These are phyloP conservation scores for Hydropotes inermis DNA, from an alignment of 2,113 vertebrate genomes.

Conservation along the genomic window DNA sequence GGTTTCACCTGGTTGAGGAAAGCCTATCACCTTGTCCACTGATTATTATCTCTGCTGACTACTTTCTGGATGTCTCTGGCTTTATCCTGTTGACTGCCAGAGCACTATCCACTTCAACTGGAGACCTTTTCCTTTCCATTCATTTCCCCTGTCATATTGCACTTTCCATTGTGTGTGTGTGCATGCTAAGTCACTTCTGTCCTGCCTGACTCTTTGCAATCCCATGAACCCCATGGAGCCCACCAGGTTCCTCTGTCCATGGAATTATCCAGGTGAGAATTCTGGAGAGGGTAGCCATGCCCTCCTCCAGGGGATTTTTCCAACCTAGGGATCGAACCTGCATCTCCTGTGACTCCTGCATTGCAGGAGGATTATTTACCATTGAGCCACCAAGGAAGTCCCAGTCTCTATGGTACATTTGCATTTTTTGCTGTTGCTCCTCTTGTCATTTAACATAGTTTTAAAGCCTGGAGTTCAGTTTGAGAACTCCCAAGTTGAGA, in stretches of 20 bases:
- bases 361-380: not conserved
- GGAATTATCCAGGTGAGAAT: not conserved
- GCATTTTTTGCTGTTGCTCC: not conserved
- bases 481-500: not conserved
- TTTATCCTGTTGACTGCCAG: not conserved
- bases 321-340: not conserved
- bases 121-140: not conserved
- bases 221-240: not conserved
- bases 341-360: not conserved
- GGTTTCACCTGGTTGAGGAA: not conserved
- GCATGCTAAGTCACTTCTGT: not conserved
- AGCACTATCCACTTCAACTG: not conserved
- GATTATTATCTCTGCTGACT: not conserved
- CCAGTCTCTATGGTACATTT: not conserved
- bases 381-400: not conserved
- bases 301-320: not conserved
- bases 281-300: not conserved
- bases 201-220: not conserved
- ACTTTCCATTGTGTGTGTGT: not conserved
- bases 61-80: not conserved
- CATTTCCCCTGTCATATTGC: not conserved
- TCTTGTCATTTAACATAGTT: not conserved
- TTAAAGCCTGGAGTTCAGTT: not conserved
- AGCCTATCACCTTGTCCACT: not conserved
- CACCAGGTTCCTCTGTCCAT: not conserved